Evolutionary conservation across 2,888 invertebrate genomes (phyloP), one percentile per base, ranked within the genome.

Genomic region (Sphaerophoria rueppellii): DNA sequence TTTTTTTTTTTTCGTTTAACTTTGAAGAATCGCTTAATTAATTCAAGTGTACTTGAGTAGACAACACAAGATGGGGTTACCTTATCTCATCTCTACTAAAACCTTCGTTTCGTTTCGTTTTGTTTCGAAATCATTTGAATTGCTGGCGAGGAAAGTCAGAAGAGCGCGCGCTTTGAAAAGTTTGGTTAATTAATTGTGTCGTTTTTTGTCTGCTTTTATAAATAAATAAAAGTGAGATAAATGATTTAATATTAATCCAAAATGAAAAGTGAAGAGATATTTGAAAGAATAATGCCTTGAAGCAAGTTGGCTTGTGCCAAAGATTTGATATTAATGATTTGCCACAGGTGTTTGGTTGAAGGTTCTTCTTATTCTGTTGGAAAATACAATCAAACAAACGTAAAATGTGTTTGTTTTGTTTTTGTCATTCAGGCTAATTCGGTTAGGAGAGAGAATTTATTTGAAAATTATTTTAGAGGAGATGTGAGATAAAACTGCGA

Each of bases 151-250:
- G 24, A 48, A 35, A 54, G 55, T 54, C 35, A 43, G 43, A 3
- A 12, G 43, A 43, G 12, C 4, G 43, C 16, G 58, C 35, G 50
- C 75, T 61, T 67, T 65, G 60, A 67, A 71, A 75, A 55, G 79
- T 79, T 74, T 74, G 55, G 50, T 50, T 83, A 79, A 83, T 83
- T 83, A 83, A 83, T 83, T 75, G 55, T 83, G 48, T 70, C 54
- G 54, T 37, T 50, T 58, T 72, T 58, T 58, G 12, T 58, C 6
- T 16, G 24, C 12, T 34, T 1, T 55, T 32, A n/a, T 54, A n/a
- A 6, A 60, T 43, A 60, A 24, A 43, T 43, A 70, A 48, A 63
- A 70, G 73, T 75, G 74, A 79, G 79, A 83, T 75, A 75, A 79
- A 79, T 75, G 74, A 83, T 48, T 83, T 71, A 75, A 65, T 75